A percentile compares a stretch with the other conserved stretches of the same genome.
Evolutionary conservation across 2,888 invertebrate species (phyloP).

Genomic region (Nymphalis polychloros): DNA sequence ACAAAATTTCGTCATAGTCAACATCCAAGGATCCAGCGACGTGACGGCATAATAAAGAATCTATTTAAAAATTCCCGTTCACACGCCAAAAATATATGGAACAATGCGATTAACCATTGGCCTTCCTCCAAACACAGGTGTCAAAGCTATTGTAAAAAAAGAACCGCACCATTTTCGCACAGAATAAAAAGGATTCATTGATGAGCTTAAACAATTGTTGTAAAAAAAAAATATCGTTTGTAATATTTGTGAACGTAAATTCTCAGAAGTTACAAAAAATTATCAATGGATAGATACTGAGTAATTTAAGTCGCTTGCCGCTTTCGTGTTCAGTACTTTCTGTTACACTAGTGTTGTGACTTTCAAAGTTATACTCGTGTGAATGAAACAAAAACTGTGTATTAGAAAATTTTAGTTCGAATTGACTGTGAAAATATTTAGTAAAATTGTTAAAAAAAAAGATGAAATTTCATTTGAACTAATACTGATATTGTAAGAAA

Average conservation of each 20-base stretch:
- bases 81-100: constrained; percentile 45
- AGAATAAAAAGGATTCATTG: constrained; percentile 36
- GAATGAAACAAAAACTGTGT: too few species aligned
- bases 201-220: constrained; percentile 35
- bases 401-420: too few species aligned
- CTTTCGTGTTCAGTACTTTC: not conserved
- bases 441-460: too few species aligned
- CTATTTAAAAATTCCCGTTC: constrained; percentile 43
- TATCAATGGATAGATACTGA: constrained; percentile 18
- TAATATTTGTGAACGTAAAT: constrained; percentile 31
- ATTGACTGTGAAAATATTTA: too few species aligned
- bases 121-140: constrained; percentile 44
- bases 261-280: constrained; percentile 23
- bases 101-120: constrained; percentile 44
- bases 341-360: not conserved
- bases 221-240: constrained; percentile 27
- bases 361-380: not conserved
- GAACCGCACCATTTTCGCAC: constrained; percentile 27
- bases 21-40: constrained; percentile 24
- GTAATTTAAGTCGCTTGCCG: not conserved
- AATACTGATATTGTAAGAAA: too few species aligned
- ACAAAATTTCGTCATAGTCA: not conserved
- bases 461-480: too few species aligned
- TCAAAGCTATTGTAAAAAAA: constrained; percentile 37
- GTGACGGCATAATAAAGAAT: constrained; percentile 44